Conservation (phyloP, 1,140 invertebrate genomes). For the Bemisia tabaci region DNA sequence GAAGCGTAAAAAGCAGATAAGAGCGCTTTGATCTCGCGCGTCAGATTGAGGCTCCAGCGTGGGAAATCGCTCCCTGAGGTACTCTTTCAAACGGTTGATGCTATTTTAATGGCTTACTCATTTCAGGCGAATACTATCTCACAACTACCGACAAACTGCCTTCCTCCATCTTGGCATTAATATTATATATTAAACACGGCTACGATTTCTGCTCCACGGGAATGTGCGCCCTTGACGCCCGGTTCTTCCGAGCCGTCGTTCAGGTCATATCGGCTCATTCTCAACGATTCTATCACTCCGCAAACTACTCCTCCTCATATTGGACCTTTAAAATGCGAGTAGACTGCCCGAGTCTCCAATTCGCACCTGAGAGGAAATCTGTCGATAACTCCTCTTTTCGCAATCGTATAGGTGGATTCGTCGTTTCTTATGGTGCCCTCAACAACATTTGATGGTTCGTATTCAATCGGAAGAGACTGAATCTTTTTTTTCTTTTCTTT, state of each 20-base stretch:
- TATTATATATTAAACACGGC: not conserved
- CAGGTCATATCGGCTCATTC: too few species aligned
- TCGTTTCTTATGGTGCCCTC: too few species aligned
- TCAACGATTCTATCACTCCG: too few species aligned
- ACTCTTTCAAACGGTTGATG: not conserved
- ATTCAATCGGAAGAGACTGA: too few species aligned
- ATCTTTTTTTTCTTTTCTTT: too few species aligned
- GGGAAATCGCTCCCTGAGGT: not conserved
- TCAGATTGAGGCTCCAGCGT: not conserved
- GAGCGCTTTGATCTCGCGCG: not conserved
- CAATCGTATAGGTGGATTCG: too few species aligned
- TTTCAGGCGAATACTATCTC: not conserved
- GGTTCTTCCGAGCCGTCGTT: not conserved
- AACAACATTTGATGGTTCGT: too few species aligned
- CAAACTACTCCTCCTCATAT: too few species aligned
- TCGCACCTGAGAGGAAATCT: not conserved
- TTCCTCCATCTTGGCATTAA: not conserved
- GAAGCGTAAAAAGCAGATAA: not conserved
- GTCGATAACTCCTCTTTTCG: too few species aligned
- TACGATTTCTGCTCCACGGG: not conserved
- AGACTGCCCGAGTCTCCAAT: not conserved
- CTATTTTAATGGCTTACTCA: not conserved
- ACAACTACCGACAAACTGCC: not conserved
- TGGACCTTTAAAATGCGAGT: not conserved
- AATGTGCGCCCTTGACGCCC: not conserved